Evolutionary conservation across 1,140 invertebrate species (phyloP).

Genomic region (Teleogryllus occipitalis): DNA sequence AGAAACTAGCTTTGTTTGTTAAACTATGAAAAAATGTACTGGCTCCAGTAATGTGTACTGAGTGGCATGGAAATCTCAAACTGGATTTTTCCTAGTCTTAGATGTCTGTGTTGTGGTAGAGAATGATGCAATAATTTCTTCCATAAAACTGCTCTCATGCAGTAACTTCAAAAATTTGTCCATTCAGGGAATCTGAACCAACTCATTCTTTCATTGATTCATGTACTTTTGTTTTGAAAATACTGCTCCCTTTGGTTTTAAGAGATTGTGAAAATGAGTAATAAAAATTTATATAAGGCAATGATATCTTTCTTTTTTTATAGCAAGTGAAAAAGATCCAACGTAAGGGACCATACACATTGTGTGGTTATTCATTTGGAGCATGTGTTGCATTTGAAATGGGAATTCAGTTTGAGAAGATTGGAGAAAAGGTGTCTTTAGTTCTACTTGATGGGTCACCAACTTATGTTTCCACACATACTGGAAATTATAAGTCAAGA

Average conservation of each 20-base stretch:
- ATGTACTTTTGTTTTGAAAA: neutral
- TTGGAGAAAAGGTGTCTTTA: slow-evolving; percentile 53
- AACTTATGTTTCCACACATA: slow-evolving; percentile 75
- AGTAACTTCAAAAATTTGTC: no score
- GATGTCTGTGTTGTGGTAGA: no score
- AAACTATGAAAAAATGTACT: neutral
- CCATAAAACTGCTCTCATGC: no score
- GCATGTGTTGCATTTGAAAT: slow-evolving; percentile 89
- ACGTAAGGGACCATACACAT: slow-evolving; percentile 69
- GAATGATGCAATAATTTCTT: no score
- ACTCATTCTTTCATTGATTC: no score
- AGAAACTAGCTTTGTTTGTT: neutral
- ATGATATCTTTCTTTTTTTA: slow-evolving; percentile 18
- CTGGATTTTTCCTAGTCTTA: no score
- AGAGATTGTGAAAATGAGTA: no score
- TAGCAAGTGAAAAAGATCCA: slow-evolving; percentile 68
- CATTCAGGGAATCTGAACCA: no score
- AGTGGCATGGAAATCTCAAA: no score
- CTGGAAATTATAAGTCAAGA: slow-evolving; percentile 51
- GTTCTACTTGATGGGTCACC: slow-evolving; percentile 87
- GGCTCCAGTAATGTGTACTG: neutral
- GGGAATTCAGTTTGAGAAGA: slow-evolving; percentile 67
- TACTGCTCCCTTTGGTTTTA: no score
- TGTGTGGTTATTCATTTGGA: slow-evolving; percentile 93
- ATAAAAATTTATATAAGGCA: neutral